Evolutionary conservation across 2,113 vertebrate species (phyloP).

Genomic region (Morone saxatilis): DNA sequence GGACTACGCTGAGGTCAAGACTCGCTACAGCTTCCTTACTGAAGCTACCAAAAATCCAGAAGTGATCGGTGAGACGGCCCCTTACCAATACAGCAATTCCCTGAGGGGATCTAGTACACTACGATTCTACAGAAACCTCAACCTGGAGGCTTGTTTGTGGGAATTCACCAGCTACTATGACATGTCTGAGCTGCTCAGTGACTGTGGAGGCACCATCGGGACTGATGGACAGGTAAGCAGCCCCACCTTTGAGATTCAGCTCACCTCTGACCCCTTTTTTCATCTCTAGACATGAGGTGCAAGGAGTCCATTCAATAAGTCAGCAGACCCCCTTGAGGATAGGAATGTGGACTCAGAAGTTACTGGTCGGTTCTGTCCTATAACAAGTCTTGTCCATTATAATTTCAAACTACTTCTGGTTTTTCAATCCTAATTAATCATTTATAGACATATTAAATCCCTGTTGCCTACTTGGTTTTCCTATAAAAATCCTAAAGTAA

Average conservation of each 20-base stretch:
- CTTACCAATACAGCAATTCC: slow-evolving; percentile 90
- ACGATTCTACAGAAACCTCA: slow-evolving; percentile 93
- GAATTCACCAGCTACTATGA: slow-evolving; percentile 95
- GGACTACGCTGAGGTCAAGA: slow-evolving; percentile 91
- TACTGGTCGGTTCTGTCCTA: neutral
- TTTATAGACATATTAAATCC: slow-evolving; percentile 50
- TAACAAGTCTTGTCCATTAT: slow-evolving; percentile 14
- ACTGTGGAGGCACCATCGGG: slow-evolving; percentile 86
- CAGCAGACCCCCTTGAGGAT: neutral
- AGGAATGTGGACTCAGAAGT: slow-evolving; percentile 44
- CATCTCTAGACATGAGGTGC: slow-evolving; percentile 29
- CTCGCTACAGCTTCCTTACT: slow-evolving; percentile 92
- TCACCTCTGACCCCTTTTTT: slow-evolving; percentile 64
- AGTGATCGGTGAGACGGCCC: slow-evolving; percentile 88
- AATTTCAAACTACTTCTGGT: slow-evolving; percentile 1
- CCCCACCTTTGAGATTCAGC: slow-evolving; percentile 35
- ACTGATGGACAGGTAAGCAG: slow-evolving; percentile 91
- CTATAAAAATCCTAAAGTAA: slow-evolving; percentile 41
- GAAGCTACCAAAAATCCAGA: slow-evolving; percentile 87
- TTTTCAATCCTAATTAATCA: slow-evolving; percentile 36
- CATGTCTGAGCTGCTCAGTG: slow-evolving; percentile 95
- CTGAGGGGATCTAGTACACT: slow-evolving; percentile 88
- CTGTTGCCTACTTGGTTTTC: slow-evolving; percentile 30
- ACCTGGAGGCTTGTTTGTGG: slow-evolving; percentile 96
- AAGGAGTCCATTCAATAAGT: slow-evolving; percentile 23